These are phyloP conservation scores for Mizuhopecten yessoensis DNA, from an alignment of 1,140 invertebrate species.

Conservation along the genomic window DNA sequence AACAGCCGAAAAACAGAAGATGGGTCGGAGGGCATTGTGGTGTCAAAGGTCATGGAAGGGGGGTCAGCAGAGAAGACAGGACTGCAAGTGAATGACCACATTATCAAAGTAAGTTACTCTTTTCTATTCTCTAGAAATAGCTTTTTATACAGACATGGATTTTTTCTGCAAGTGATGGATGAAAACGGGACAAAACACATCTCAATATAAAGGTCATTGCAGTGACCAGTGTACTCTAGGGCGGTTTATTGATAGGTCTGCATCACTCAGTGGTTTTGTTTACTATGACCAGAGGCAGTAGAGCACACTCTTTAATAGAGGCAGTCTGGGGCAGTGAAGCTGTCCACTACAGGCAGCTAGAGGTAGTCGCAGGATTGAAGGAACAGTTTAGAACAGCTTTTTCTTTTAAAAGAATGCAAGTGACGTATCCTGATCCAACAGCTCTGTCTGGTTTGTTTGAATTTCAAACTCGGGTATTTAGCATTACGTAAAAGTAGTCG, in stretches of 20 bases:
- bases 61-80: constrained; percentile 50
- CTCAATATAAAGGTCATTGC: background rate
- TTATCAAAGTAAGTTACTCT: background rate
- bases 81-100: constrained; percentile 49
- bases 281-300: background rate
- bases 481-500: no score
- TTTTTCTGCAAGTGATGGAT: background rate
- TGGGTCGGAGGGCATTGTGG: constrained; percentile 39
- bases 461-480: no score
- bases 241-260: background rate
- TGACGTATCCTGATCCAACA: no score
- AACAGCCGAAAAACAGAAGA: constrained; percentile 41
- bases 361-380: no score
- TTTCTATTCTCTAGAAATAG: background rate
- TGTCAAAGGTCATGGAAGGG: constrained; percentile 48
- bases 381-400: no score
- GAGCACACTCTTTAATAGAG: background rate
- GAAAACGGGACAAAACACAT: background rate
- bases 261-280: background rate
- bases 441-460: no score
- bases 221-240: background rate
- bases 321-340: background rate
- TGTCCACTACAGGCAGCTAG: background rate
- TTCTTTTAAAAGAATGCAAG: no score
- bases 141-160: constrained; percentile 1